Base-by-base conservation (phyloP, 2,888 invertebrate species). In the Eremobia ochroleuca region DNA sequence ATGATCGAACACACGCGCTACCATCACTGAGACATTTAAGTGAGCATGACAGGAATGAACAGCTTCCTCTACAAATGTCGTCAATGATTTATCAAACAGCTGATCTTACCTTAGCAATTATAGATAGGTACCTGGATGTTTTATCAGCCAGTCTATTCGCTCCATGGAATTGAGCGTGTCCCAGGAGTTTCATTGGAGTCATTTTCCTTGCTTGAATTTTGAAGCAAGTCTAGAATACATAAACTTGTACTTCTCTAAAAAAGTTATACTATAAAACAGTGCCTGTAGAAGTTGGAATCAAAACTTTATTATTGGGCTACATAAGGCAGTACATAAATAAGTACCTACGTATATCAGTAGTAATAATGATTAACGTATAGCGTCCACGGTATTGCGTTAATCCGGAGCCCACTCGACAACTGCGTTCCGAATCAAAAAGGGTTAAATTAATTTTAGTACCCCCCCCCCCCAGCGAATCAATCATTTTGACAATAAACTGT, bases 131-230 rank as follows among this genome's bases (percentile, higher is more conserved):
- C 95, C 93, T 92, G 78, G 89, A 89, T 46, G 87, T 88, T 34
- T 86, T 85, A 28, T 92, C 92, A 11, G 89, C 89, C 9, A 95
- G 90, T 52, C 92, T 89, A 37, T 88, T 90, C 0, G 93, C 90
- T 0, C 94, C 95, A 73, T 94, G 95, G 25, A 95, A 92, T 76
- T 95, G 94, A 0, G 93, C 90, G 70, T 92, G 86, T 31, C 86
- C 87, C 15, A 94, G 71, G 66, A 94, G 88, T 70, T 90, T 79
- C 61, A 85, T 79, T n/a, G 90, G 87, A 21, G 88, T 83, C 87
- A 91, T 90, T 83, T 76, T 85, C 61, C 5, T 18, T 52, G 11
- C 13, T 55, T 52, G 59, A 34, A 37, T 9, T 65, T 46, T 34
- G 15, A 66, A 49, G 21, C 21, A 18, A 67, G 11, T 25, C 5